A percentile compares a stretch with the other conserved stretches of the same genome.
These are phyloP conservation scores for Octodonta nipae DNA, from an alignment of 2,888 invertebrate genomes.

Conservation along the genomic window DNA sequence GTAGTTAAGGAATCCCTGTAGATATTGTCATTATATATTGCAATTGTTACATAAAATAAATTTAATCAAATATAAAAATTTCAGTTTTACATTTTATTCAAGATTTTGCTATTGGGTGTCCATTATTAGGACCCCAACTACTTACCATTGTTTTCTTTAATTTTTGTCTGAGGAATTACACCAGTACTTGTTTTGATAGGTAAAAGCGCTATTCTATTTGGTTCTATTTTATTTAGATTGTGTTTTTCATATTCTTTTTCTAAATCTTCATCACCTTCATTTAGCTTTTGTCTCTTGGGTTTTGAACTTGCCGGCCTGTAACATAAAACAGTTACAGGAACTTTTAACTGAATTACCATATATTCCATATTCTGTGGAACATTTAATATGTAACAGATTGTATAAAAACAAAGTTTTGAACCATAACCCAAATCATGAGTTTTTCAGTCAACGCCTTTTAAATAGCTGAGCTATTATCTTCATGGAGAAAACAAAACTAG, in stretches of 20 bases:
- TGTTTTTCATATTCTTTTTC: conserved; percentile 55
- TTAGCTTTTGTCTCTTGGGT: conserved; percentile 20
- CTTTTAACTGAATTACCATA: neutral
- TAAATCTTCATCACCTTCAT: conserved; percentile 39
- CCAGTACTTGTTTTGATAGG: conserved; percentile 77
- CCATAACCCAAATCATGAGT: no score
- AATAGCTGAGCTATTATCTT: no score
- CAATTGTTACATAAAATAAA: no score
- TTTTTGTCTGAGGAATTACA: conserved; percentile 47
- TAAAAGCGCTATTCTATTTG: conserved; percentile 50
- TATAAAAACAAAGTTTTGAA: no score
- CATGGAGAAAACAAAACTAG: no score
- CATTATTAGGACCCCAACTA: neutral
- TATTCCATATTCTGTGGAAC: neutral
- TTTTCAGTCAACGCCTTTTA: no score
- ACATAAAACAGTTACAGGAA: neutral
- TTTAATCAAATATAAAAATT: no score
- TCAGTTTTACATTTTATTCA: neutral
- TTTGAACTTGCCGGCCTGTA: conserved; percentile 12
- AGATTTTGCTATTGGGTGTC: neutral
- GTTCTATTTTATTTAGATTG: conserved; percentile 30
- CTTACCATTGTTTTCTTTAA: conserved; percentile 39
- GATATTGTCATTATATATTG: no score
- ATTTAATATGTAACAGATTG: no score
- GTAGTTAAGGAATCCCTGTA: no score